phyloP scores from a whole-genome alignment of 2,797 vertebrate genomes.

The Caiman crocodilus region DNA sequence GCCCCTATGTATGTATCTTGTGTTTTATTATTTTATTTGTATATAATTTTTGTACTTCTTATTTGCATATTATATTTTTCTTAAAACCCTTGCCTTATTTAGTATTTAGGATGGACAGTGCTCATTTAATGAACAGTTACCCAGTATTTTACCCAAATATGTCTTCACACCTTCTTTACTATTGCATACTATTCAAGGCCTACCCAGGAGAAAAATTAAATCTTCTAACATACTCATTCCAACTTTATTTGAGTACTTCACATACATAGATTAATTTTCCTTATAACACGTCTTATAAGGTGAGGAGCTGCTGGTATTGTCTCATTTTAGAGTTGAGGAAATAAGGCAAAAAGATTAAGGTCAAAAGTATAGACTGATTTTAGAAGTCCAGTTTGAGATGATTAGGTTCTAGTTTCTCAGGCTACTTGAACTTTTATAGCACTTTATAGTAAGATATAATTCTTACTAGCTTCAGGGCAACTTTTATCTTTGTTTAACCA shows the following conservation, averaged over 20 bases:
- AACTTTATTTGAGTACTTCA: background rate
- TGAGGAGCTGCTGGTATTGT: background rate
- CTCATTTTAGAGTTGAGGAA: constrained; percentile 5
- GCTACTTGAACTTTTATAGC: background rate
- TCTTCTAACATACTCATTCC: background rate
- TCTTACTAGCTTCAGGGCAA: background rate
- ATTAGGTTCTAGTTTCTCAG: background rate
- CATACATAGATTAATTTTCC: background rate
- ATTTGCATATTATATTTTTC: background rate
- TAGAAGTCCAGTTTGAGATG: background rate
- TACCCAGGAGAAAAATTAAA: background rate
- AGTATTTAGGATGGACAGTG: background rate
- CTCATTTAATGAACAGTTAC: background rate
- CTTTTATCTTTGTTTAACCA: background rate
- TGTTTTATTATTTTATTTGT: background rate
- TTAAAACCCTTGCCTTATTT: background rate
- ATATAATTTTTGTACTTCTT: background rate
- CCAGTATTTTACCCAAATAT: background rate
- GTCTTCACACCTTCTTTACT: too few relatives aligned
- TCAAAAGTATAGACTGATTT: background rate
- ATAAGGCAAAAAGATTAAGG: background rate
- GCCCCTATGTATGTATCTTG: background rate
- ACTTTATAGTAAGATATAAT: background rate
- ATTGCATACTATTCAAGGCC: background rate
- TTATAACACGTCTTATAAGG: background rate